These are phyloP conservation scores for Aphis gossypii DNA, from an alignment of 1,140 invertebrate genomes.

Conservation along the genomic window DNA sequence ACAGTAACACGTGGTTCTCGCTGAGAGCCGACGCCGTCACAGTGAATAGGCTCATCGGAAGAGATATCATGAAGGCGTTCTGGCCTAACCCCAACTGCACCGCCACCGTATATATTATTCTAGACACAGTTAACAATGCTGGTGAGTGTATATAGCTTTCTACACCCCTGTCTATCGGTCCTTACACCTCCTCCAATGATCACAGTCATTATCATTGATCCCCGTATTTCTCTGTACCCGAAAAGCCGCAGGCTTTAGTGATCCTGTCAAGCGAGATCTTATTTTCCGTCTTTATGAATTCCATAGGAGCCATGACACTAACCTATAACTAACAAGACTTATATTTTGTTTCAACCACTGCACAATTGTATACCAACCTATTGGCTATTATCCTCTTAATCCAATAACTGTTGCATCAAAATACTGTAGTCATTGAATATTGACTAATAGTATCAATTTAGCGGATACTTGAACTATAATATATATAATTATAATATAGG, in stretches of 20 bases:
- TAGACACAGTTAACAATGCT: background rate
- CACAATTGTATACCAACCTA: background rate
- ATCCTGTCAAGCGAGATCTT: background rate
- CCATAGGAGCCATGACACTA: background rate
- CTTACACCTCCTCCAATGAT: background rate
- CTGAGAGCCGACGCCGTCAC: background rate
- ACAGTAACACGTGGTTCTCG: slow-evolving; percentile 45
- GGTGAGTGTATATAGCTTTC: background rate
- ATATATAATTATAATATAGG: too few species aligned
- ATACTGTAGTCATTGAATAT: too few species aligned
- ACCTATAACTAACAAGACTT: background rate
- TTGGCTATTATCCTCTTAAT: too few species aligned
- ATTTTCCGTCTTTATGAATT: slow-evolving; percentile 22
- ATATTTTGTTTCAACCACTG: background rate
- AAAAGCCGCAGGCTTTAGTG: background rate
- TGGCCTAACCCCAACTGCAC: background rate
- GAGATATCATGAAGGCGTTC: slow-evolving; percentile 37
- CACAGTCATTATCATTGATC: background rate
- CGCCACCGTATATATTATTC: background rate
- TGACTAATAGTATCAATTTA: background rate
- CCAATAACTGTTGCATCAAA: too few species aligned
- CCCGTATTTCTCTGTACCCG: background rate
- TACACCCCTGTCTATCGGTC: background rate
- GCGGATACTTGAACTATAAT: background rate
- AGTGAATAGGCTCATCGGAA: background rate